These are phyloP conservation scores for Ophion obscuratus DNA, from an alignment of 2,888 invertebrate genomes.

Conservation along the genomic window DNA sequence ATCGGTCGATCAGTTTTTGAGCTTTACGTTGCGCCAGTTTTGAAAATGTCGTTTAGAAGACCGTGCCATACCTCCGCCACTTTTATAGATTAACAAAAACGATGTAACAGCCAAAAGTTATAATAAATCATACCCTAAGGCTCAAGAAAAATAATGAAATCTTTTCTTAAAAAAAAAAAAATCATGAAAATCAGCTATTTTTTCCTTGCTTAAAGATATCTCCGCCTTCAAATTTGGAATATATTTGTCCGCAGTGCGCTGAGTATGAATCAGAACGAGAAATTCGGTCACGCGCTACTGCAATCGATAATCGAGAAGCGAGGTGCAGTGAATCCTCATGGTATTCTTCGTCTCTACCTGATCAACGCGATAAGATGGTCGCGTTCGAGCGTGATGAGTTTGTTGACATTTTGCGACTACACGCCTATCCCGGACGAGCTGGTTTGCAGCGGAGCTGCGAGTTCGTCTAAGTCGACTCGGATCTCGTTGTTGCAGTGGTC, in stretches of 20 bases:
- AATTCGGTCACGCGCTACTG: slow-evolving; percentile 82
- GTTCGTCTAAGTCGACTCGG: slow-evolving; percentile 70
- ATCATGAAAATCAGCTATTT: too few relatives aligned
- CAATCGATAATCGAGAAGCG: slow-evolving; percentile 81
- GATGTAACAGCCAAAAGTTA: too few relatives aligned
- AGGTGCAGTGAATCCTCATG: slow-evolving; percentile 78
- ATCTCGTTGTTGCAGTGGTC: slow-evolving; percentile 75
- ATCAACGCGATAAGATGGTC: slow-evolving; percentile 82
- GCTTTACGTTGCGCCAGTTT: too few relatives aligned
- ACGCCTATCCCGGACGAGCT: slow-evolving; percentile 77
- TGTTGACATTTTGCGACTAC: slow-evolving; percentile 80
- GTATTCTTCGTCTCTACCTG: slow-evolving; percentile 82
- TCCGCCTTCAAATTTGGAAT: background rate
- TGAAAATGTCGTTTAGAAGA: too few relatives aligned
- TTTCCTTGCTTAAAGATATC: too few relatives aligned
- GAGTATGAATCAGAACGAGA: slow-evolving; percentile 84
- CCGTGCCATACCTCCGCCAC: too few relatives aligned
- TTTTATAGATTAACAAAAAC: too few relatives aligned
- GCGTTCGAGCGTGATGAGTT: slow-evolving; percentile 80
- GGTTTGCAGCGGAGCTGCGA: slow-evolving; percentile 66
- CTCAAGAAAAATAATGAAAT: too few relatives aligned
- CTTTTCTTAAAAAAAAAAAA: too few relatives aligned
- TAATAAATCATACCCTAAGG: too few relatives aligned
- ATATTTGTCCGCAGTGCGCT: slow-evolving; percentile 81
- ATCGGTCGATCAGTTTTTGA: too few relatives aligned